Base-by-base conservation (phyloP, 2,113 vertebrate species). In the Otolemur garnettii region DNA sequence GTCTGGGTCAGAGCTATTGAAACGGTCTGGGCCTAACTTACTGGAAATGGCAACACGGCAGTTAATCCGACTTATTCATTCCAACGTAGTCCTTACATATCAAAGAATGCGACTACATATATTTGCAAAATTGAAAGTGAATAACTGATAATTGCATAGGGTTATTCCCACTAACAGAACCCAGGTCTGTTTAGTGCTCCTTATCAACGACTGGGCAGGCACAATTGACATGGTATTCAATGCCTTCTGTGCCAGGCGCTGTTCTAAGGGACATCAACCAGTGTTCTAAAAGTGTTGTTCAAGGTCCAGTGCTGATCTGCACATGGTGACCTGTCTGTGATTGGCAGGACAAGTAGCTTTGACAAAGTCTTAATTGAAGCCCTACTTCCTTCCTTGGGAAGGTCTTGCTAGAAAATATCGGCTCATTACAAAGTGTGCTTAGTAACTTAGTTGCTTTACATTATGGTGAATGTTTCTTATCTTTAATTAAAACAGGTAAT, bases 311-410 rank as follows among this genome's bases (percentile, higher is more conserved):
- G 24, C 26, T 53, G 35, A 78, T 53, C n/a, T 69, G 62, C 15
- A 91, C 33, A 91, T 38, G 45, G 35, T 62, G 74, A 57, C 77
- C 77, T 66, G 33, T 77, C n/a, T 97, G 72, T 42, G 83, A 72
- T 4, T 78, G n/a, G 62, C 62, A 64, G 62, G 75, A n/a, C 71
- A 71, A 18, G 30, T 22, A 75, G 3, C 5, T 59, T 90, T 80
- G 30, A 53, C 74, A 88, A 94, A 96, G 88, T 66, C 64, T 92
- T 91, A 85, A 85, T 59, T 33, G 38, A 66, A 71, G 28, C 5
- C 90, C 26, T 66, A 42, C 38, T 93, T 92, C 55, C 62, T 95
- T 66, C 60, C 71, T 0, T 94, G 91, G 14, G 45, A 66, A 92
- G 30, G 18, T 69, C 69, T 88, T 62, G 71, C 30, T 71, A 72